Evolutionary conservation across 2,888 invertebrate genomes (phyloP).

Genomic region (Theodoxus fluviatilis): DNA sequence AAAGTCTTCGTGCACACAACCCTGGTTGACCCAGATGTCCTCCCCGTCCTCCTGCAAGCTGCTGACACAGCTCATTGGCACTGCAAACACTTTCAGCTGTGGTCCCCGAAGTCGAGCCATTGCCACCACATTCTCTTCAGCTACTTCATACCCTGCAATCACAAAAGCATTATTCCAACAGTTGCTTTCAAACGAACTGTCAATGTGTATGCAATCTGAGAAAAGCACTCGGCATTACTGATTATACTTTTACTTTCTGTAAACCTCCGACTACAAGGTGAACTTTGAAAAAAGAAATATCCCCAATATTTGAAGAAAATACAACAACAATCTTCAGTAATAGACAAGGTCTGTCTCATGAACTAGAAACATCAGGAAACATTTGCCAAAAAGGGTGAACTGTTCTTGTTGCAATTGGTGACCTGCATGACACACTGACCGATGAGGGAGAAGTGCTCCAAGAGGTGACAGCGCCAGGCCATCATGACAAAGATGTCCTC

Average conservation of each 20-base stretch:
- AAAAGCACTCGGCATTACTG: not conserved
- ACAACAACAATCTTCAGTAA: no score
- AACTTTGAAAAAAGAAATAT: not conserved
- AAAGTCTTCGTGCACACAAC: no score
- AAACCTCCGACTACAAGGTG: not conserved
- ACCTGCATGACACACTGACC: conserved; percentile 57
- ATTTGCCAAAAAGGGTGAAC: not conserved
- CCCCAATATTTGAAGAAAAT: no score
- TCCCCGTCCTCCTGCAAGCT: conserved; percentile 45
- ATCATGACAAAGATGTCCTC: conserved; percentile 74
- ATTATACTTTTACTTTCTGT: not conserved
- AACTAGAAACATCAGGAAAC: not conserved
- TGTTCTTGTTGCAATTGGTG: not conserved
- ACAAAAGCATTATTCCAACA: no score
- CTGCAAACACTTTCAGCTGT: conserved; percentile 70
- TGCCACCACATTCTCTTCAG: conserved; percentile 73
- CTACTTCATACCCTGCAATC: conserved; percentile 71
- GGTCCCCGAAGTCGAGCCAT: conserved; percentile 73
- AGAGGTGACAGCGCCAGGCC: conserved; percentile 73
- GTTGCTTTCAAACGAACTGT: no score
- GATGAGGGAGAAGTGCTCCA: conserved; percentile 71
- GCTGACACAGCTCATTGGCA: conserved; percentile 69
- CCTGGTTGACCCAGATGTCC: no score
- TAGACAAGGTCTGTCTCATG: no score
- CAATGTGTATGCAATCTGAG: not conserved